Conservation (phyloP, 2,113 vertebrate species). For the Melanerpes formicivorus region DNA sequence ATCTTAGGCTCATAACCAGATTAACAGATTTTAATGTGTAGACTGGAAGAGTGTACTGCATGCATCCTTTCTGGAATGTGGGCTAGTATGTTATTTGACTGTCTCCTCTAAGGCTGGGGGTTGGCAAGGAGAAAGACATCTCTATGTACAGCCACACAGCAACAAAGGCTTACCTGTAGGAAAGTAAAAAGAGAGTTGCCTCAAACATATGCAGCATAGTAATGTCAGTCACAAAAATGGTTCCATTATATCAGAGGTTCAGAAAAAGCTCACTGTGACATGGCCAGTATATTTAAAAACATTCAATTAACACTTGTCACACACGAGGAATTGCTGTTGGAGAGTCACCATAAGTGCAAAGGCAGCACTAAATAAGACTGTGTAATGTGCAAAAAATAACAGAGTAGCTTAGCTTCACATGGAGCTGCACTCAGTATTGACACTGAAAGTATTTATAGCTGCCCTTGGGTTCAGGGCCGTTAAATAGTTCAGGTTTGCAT, state of each 20-base stretch:
- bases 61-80: not conserved
- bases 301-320: not conserved
- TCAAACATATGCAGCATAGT: not conserved
- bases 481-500: not conserved
- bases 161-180: not conserved
- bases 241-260: not conserved
- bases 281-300: not conserved
- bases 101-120: not conserved
- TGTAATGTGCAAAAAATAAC: not conserved
- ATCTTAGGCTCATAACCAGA: not conserved
- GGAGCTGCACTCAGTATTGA: not conserved
- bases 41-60: too few relatives aligned
- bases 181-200: not conserved
- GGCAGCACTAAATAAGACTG: not conserved
- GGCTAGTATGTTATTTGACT: not conserved
- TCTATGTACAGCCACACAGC: not conserved
- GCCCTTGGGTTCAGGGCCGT: not conserved
- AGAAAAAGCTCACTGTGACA: not conserved
- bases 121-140: rapidly evolving
- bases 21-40: not conserved
- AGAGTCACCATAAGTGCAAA: not conserved
- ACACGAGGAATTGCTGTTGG: not conserved
- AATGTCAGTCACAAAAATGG: not conserved
- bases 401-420: not conserved
- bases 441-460: not conserved